Base-by-base conservation (phyloP, 2,113 vertebrate genomes). In the Upupa epops region DNA sequence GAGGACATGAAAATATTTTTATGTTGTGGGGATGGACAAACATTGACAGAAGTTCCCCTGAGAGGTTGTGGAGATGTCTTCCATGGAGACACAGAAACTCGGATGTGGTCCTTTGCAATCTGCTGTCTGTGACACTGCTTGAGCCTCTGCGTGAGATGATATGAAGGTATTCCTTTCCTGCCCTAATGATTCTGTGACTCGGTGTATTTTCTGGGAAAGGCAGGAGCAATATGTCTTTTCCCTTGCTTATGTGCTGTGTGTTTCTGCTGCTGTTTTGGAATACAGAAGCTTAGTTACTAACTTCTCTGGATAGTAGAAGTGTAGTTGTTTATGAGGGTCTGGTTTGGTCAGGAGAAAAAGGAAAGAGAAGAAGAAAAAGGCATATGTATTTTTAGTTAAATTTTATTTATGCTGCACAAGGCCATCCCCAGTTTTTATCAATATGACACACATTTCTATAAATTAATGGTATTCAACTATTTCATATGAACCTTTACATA, bases 391-490 rank as follows among this genome's bases (percentile, higher is more conserved):
- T 91, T 86, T 68, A 32, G 13, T 55, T 84, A 2, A 17, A 72
- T 83, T 37, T 86, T 88, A 86, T 71, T 95, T 70, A 34, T 83
- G 73, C 52, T 71, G 19, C 42, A 20, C 13, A 82, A 51, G 18
- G 7, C n/a, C 14, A 29, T 55, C 45, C 46, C 14, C 11, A 74
- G 2, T 52, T 92, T 88, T 90, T 74, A 46, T 40, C 24, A 66
- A 48, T 32, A 93, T 48, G 66, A 59, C 54, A 79, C 28, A 45
- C 7, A 68, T 88, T 88, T 88, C 46, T 45, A 24, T 71, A 88
- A 70, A 94, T 83, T 86, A 80, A 79, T 68, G 9, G 9, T 88
- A 84, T 93, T 96, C 82, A 92, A 71, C 83, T 93, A 95, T 95
- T 95, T 92, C 69, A n/a, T 83, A 78, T 70, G 51, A 90, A 87